Conservation (phyloP, 1,140 invertebrate species). For the Aphelinus certus region DNA sequence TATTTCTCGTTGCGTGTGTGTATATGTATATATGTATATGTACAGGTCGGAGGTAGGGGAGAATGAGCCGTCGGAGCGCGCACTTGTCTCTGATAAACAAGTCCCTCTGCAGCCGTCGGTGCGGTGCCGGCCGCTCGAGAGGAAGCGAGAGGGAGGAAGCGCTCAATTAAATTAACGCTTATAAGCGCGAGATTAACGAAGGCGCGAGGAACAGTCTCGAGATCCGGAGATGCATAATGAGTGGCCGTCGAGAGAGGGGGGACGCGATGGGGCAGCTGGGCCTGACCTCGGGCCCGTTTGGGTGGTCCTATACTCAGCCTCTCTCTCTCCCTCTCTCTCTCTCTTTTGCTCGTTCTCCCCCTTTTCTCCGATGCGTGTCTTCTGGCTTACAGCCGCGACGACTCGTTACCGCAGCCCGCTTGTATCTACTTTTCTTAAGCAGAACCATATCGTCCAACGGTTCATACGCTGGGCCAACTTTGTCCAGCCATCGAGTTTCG, state of each 20-base stretch:
- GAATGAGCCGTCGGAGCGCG: too few species aligned
- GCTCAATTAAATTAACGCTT: slow-evolving; percentile 68
- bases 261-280: slow-evolving; percentile 46
- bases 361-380: slow-evolving; percentile 2
- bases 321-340: slow-evolving; percentile 34
- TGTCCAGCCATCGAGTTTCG: too few species aligned
- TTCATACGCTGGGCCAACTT: too few species aligned
- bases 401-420: slow-evolving; percentile 56
- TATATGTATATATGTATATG: too few species aligned
- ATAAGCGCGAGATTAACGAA: slow-evolving; percentile 63
- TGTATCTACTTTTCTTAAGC: not conserved
- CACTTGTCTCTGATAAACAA: too few species aligned
- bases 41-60: too few species aligned
- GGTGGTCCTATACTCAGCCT: slow-evolving; percentile 56
- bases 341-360: not conserved
- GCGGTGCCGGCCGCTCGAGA: not conserved
- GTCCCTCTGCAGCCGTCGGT: too few species aligned
- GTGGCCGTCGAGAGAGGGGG: slow-evolving; percentile 47
- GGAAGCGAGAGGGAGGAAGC: slow-evolving; percentile 45
- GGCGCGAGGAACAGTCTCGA: slow-evolving; percentile 57
- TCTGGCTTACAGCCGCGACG: slow-evolving; percentile 16
- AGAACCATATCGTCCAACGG: too few species aligned
- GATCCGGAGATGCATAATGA: slow-evolving; percentile 67
- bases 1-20: too few species aligned
- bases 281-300: slow-evolving; percentile 58